phyloP scores from a whole-genome alignment of 2,888 invertebrate genomes.

The Smittia aterrima region DNA sequence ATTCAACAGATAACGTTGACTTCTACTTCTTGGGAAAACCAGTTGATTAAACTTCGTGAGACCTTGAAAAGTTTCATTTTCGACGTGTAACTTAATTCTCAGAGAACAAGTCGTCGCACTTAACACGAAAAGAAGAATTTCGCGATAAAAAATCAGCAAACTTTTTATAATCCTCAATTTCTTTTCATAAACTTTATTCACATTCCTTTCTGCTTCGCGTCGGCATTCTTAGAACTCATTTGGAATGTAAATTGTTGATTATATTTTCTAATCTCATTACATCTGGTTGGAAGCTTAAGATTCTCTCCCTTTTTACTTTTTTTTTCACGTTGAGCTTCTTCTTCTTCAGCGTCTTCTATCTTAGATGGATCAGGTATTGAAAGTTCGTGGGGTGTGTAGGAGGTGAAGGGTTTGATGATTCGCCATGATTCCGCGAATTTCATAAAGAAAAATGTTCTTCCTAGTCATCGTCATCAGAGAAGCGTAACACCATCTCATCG shows the following conservation, averaged over 20 bases:
- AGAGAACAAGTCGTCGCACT: background rate
- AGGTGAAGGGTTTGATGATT: no score
- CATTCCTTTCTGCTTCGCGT: background rate
- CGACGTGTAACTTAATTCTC: no score
- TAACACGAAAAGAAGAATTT: background rate
- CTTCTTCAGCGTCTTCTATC: no score
- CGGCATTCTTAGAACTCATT: constrained; percentile 6
- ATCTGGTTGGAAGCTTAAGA: constrained; percentile 31
- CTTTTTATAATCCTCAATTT: constrained; percentile 23
- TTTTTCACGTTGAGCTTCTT: background rate
- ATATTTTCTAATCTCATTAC: constrained; percentile 36
- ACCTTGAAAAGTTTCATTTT: background rate
- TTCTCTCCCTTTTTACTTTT: background rate
- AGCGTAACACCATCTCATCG: background rate
- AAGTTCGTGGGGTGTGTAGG: background rate
- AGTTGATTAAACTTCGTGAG: background rate
- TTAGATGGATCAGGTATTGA: constrained; percentile 4
- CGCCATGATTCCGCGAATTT: no score
- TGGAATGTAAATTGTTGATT: constrained; percentile 41
- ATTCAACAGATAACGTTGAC: no score
- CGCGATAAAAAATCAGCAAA: constrained; percentile 14
- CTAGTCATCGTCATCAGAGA: no score
- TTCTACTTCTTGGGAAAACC: no score
- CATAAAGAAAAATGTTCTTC: no score
- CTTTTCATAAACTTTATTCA: constrained; percentile 10